Evolutionary conservation across 2,888 invertebrate species (phyloP).

Genomic region (Nymphalis urticae): DNA sequence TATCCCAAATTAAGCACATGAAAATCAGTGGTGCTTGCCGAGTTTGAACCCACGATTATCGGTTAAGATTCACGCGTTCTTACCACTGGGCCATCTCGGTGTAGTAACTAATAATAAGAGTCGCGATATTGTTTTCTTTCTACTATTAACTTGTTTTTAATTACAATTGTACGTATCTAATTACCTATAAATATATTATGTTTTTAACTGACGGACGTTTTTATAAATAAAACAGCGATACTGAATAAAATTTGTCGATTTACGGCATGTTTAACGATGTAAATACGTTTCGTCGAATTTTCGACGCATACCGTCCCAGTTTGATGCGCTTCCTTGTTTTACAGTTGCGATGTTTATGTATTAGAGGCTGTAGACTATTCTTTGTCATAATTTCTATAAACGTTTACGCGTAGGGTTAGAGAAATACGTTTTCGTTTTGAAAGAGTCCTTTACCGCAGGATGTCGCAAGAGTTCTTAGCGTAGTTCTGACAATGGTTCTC

Average conservation of each 20-base stretch:
- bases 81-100: too few relatives aligned
- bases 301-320: slow-evolving; percentile 15
- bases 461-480: slow-evolving; percentile 12
- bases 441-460: slow-evolving; percentile 15
- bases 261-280: slow-evolving; percentile 32
- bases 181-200: background rate
- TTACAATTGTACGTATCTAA: too few relatives aligned
- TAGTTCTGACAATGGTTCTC: slow-evolving; percentile 26
- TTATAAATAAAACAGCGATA: slow-evolving; percentile 16
- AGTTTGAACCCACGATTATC: too few relatives aligned
- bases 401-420: background rate
- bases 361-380: too few relatives aligned
- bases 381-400: too few relatives aligned
- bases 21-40: too few relatives aligned
- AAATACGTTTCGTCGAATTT: slow-evolving; percentile 31
- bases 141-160: too few relatives aligned
- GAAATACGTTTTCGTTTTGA: background rate
- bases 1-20: too few relatives aligned
- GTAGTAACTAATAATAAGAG: too few relatives aligned
- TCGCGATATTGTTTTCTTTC: too few relatives aligned
- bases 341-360: too few relatives aligned
- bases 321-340: slow-evolving; percentile 23
- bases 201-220: slow-evolving; percentile 4
- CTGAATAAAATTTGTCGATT: slow-evolving; percentile 13
- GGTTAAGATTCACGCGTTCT: too few relatives aligned